Base-by-base conservation (phyloP, 2,888 invertebrate species). In the Rhodophaea formosa region DNA sequence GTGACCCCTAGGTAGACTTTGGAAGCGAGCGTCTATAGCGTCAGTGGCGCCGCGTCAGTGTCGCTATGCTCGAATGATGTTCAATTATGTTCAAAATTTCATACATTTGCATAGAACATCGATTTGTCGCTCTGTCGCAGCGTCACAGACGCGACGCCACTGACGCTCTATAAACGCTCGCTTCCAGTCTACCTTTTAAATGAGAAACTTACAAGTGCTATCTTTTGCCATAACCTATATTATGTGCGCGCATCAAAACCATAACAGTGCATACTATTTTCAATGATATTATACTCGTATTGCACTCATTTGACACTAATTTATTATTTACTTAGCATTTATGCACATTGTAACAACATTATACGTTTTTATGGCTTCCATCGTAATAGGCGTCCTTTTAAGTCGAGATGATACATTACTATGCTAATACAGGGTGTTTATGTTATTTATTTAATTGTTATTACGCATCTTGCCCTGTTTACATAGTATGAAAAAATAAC, bases 361-460 rank as follows among this genome's bases (percentile, higher is more conserved):
- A 16, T 51, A 35, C 35, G 35, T 51, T 35, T 46, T 51, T 15
- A 51, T 51, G 3, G 32, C 35, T n/a, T 32, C 32, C 16, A 35
- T 12, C 35, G 15, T 51, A 51, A 39, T 17, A 7, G 15, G 10
- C 17, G 14, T 51, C 16, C 32, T 17, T 39, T 15, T 49, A 49
- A 16, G 51, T 16, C 35, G 7, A 12, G 51, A 51, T 51, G 51
- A 54, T 15, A 43, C 53, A 54, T 54, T 44, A 43, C 44, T 54
- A 54, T 54, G 53, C n/a, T 44, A 54, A 54, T 54, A 23, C 10
- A 42, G n/a, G 23, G 42, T 43, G 29, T 43, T 53, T 53, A 53
- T 42, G 14, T 44, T 44, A 29, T 53, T 7, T 43, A 44, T 30
- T 7, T 54, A 54, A 54, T 54, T 43, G 53, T 7, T 43, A 44